Base-by-base conservation (phyloP, 2,888 invertebrate genomes). In the Andrena camellia region DNA sequence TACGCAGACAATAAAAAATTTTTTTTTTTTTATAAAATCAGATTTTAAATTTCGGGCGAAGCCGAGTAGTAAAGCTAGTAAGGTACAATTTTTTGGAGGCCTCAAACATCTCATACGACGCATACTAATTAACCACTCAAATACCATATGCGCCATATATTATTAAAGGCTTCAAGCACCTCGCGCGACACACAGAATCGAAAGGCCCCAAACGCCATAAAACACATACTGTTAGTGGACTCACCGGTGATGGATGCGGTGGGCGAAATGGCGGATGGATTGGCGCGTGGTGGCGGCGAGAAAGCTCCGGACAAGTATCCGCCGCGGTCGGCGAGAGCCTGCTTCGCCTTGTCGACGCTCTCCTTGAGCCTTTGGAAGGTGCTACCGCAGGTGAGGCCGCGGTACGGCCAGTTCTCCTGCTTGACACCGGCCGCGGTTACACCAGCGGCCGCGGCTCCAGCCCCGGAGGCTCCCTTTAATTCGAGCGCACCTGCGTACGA, bases 281-380 rank as follows among this genome's bases (percentile, higher is more conserved):
- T 94, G 71, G 92, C 91, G 71, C 94, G 92, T 64, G 94, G 94
- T n/a, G 94, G 93, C 52, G 94, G 93, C 54, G 94, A 94, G 76
- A 94, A 94, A 74, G 94, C 94, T 23, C 94, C 94, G 42, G 94
- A 93, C 7, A 94, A 89, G 77, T 94, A 94, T 31, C 93, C 93
- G 6, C 93, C 93, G 29, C 94, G 90, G 78, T 94, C 94, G 66
- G 92, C 94, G 62, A 98, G 95, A 0, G 97, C 98, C 0, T 98
- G 98, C 93, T 98, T 98, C 60, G 98, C 98, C 92, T 98, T 98
- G 93, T 98, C 98, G 60, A 98, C 98, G 91, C 97, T 97, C 93
- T 98, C 98, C 91, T 98, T 98, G 83, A 98, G 95, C 93, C 98
- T 98, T 92, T 98, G 98, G 95, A 98, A 98, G 13, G 98, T 98